Evolutionary conservation across 2,797 vertebrate genomes (phyloP), one percentile per base, ranked within the genome.

Genomic region (Menidia menidia): DNA sequence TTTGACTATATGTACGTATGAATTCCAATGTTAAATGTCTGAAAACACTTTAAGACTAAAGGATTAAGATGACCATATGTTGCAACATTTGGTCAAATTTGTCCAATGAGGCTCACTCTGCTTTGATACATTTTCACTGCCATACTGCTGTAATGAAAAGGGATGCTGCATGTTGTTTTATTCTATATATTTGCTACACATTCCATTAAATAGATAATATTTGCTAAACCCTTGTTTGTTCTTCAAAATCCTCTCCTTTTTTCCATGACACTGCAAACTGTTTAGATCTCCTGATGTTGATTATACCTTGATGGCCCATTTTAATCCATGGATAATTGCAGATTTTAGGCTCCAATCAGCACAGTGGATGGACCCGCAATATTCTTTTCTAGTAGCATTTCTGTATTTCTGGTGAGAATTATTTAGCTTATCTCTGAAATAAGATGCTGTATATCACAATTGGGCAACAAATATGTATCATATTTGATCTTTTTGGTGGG

Each of bases 41-140:
- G 50, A 19, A 68, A 43, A 33, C 0, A 35, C 15, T 3, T 31
- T 58, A 41, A 51, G 4, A 1, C 25, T 25, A 13, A 4, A 6
- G 11, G 32, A 15, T 1, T 43, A 25, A 60, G 14, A 2, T 1
- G 12, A 31, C n/a, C 11, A 31, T 9, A 7, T 51, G 25, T 43
- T 39, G 25, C 41, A 74, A 51, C 54, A 13, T 65, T 60, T 13
- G 25, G 35, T 39, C 13, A n/a, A 43, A 66, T 33, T 25, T 32
- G 6, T 56, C 16, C 47, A 50, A 25, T 33, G 31, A 64, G 76
- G 67, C 43, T 48, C 18, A 54, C 13, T 9, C 33, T 69, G 13
- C 44, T 71, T 35, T 68, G 50, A 3, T 50, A 47, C 62, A 16
- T 55, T 51, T 64, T n/a, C 39, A 62, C 70, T 75, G 69, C 54